Base-by-base conservation (phyloP, 2,888 invertebrate species). In the Cylindroiulus punctatus region DNA sequence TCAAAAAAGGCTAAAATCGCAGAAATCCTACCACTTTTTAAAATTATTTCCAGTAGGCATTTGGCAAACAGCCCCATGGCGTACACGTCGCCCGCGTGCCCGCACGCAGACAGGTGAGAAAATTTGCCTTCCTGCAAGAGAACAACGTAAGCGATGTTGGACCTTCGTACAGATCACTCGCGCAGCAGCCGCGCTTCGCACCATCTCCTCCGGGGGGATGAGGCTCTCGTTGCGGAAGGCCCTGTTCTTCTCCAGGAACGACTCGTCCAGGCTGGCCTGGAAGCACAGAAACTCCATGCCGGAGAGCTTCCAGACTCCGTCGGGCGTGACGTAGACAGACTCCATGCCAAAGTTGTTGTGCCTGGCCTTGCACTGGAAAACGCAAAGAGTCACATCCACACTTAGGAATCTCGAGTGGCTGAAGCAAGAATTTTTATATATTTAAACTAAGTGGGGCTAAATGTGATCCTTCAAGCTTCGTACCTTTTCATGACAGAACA, bases 401-500 rank as follows among this genome's bases (percentile, higher is more conserved):
- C 42, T 17, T 14, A 17, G 32, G 32, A 5, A 76, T 76, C 5
- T 76, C 7, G n/a, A 82, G 26, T n/a, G 17, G n/a, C n/a, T n/a
- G n/a, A n/a, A n/a, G n/a, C n/a, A n/a, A n/a, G n/a, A n/a, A n/a
- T n/a, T n/a, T n/a, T n/a, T n/a, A n/a, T n/a, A n/a, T n/a, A n/a
- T n/a, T n/a, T n/a, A n/a, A n/a, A n/a, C n/a, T n/a, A n/a, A 42
- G 10, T 32, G n/a, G n/a, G 40, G 40, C 4, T 26, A 65, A 19
- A 85, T 32, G 26, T 0, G 22, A n/a, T n/a, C n/a, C n/a, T n/a
- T n/a, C 19, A 32, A 84, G n/a, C n/a, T 42, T 88, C 89, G 90
- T 89, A 94, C 94, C 92, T 93, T 95, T 88, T 96, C 95, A 89
- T 97, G 95, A 32, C 97, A 92, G 91, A 97, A 97, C 88, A 95